These are phyloP conservation scores for Petromus typicus DNA, from an alignment of 2,113 vertebrate species.

Conservation along the genomic window DNA sequence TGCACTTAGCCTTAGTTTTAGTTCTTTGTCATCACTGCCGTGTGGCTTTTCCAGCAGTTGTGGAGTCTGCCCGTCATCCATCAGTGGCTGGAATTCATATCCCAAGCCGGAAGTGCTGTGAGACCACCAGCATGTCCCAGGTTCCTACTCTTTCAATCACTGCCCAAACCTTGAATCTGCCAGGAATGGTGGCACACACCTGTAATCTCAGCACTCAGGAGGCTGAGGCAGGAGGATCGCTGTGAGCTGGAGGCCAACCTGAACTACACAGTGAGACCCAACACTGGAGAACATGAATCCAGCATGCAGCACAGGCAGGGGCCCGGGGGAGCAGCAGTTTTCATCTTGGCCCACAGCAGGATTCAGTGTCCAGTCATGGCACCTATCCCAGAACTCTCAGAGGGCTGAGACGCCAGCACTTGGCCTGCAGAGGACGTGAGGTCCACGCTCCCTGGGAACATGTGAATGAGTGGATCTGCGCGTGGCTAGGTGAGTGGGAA, in stretches of 20 bases:
- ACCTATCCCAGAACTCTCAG: rapidly evolving
- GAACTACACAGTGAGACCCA: too few species aligned
- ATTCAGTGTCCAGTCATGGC: rapidly evolving
- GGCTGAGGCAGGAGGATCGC: too few species aligned
- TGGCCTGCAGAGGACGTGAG: neutral
- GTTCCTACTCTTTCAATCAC: neutral
- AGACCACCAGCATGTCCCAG: neutral
- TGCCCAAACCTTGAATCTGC: neutral
- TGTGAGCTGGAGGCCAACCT: too few species aligned
- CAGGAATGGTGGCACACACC: too few species aligned
- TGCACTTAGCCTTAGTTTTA: neutral
- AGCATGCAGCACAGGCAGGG: rapidly evolving
- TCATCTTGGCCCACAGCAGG: rapidly evolving
- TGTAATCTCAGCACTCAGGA: too few species aligned
- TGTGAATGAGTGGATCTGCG: too few species aligned
- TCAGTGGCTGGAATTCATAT: neutral
- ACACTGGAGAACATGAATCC: neutral
- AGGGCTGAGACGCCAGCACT: neutral
- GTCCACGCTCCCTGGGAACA: neutral
- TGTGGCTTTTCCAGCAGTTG: neutral
- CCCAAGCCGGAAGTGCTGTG: too few species aligned
- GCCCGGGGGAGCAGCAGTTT: too few species aligned
- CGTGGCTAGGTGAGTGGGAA: neutral
- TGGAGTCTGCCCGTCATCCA: rapidly evolving
- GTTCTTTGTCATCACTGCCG: rapidly evolving